A percentile compares a stretch with the other conserved stretches of the same genome.
Conservation (phyloP, 2,113 vertebrate species). For the Cnemophilus loriae region DNA sequence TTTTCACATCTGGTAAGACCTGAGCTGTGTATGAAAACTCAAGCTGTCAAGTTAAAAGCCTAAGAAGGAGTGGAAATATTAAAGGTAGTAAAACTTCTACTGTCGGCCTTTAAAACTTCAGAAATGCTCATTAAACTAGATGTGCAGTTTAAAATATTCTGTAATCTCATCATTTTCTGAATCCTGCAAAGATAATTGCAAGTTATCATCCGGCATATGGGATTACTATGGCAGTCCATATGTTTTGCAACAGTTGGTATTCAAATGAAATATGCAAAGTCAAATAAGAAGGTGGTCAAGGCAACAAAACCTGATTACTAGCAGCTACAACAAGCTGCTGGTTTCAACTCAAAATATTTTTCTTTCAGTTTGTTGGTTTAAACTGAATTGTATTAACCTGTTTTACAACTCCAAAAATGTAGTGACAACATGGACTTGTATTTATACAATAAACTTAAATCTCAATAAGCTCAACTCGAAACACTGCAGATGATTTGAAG, state of each 20-base stretch:
- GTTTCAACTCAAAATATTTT: slow-evolving; percentile 34
- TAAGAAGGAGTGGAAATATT: neutral
- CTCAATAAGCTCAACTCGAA: neutral
- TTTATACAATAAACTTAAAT: neutral
- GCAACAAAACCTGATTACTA: slow-evolving; percentile 45
- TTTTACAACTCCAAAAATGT: neutral
- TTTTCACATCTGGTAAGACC: neutral
- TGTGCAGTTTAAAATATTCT: neutral
- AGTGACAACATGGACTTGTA: neutral
- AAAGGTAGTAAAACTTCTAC: neutral
- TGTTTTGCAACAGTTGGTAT: slow-evolving; percentile 63
- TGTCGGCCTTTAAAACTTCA: neutral
- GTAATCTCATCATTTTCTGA: slow-evolving; percentile 28
- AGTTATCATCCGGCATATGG: slow-evolving; percentile 45
- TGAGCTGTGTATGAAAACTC: neutral
- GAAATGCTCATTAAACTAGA: neutral
- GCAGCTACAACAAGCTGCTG: neutral
- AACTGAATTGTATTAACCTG: neutral
- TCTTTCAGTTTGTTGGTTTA: neutral
- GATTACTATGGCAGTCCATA: slow-evolving; percentile 51
- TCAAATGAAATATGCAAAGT: slow-evolving; percentile 61
- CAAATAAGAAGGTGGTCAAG: slow-evolving; percentile 52
- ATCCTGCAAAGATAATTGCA: slow-evolving; percentile 35
- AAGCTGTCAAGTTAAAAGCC: neutral
- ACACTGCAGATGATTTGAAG: neutral